phyloP scores from a whole-genome alignment of 2,888 invertebrate species.

The Celastrina argiolus region DNA sequence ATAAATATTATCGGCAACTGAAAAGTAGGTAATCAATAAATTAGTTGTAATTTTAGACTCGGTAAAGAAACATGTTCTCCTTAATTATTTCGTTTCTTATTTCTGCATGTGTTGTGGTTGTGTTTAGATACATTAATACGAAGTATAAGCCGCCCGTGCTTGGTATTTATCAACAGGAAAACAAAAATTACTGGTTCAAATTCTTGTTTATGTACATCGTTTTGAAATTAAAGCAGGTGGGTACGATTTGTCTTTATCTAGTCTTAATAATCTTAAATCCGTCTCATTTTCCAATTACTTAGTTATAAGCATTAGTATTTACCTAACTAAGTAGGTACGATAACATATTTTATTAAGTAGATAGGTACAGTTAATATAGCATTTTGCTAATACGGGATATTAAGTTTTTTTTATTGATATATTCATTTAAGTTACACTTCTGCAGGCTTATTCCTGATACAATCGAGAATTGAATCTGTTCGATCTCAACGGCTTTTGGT shows the following conservation, averaged over 20 bases:
- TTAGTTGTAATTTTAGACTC: background rate
- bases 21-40: conserved; percentile 17
- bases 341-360: too few species aligned
- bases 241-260: background rate
- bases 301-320: too few species aligned
- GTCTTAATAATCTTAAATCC: background rate
- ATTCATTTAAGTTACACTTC: too few species aligned
- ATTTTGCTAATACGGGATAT: too few species aligned
- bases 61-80: conserved; percentile 43
- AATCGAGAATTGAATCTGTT: too few species aligned
- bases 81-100: conserved; percentile 45
- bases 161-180: conserved; percentile 72
- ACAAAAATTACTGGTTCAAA: conserved; percentile 72
- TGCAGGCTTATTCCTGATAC: too few species aligned
- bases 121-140: conserved; percentile 55
- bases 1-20: background rate
- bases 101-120: conserved; percentile 43
- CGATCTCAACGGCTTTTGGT: too few species aligned
- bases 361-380: too few species aligned
- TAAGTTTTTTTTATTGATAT: too few species aligned
- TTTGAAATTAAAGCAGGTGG: conserved; percentile 66
- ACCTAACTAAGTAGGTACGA: too few species aligned
- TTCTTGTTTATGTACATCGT: conserved; percentile 64
- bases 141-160: conserved; percentile 57
- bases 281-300: background rate